Base-by-base conservation (phyloP, 2,113 vertebrate genomes). In the Platycercus adscitus region DNA sequence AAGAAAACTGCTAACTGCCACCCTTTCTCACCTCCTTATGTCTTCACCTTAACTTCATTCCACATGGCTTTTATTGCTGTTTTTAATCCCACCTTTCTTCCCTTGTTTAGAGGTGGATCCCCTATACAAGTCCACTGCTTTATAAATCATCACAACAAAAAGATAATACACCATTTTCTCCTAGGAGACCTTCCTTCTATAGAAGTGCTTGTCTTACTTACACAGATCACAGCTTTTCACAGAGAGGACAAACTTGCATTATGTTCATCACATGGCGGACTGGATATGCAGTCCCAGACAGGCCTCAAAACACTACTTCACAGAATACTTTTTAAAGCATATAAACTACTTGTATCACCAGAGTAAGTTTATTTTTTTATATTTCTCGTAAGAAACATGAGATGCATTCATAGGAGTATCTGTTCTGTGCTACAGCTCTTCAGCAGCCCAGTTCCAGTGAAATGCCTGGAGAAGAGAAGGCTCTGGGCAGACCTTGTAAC, bases 241-340 rank as follows among this genome's bases (percentile, higher is more conserved):
- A 43, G 39, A 1, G 6, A 61, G n/a, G 9, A 68, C 52, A 63
- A 63, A 49, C 69, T 6, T 10, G 11, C 1, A 7, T 21, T 15
- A 4, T 0, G 3, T 41, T 60, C 25, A 39, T 60, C 25, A 39
- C 9, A 4, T 3, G 7, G 28, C 13, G 17, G 28, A 23, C 44
- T 53, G 35, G 52, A 55, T 20, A 12, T 1, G 7, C 0, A 1
- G 29, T 55, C 29, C 39, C 3, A 1, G 26, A 21, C 1, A 53
- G 39, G 39, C 15, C 79, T 68, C 35, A 47, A 15, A 73, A n/a
- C 26, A 16, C 52, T 14, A 9, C 50, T n/a, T 23, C 13, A 70
- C 44, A 19, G n/a, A 58, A 29, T 15, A 52, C 44, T 49, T 68
- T 35, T 39, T 18, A 44, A 58, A 44, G 24, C 31, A 41, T 9